These are phyloP conservation scores for Nematopogon swammerdamellus DNA, from an alignment of 2,888 invertebrate species.

Conservation along the genomic window DNA sequence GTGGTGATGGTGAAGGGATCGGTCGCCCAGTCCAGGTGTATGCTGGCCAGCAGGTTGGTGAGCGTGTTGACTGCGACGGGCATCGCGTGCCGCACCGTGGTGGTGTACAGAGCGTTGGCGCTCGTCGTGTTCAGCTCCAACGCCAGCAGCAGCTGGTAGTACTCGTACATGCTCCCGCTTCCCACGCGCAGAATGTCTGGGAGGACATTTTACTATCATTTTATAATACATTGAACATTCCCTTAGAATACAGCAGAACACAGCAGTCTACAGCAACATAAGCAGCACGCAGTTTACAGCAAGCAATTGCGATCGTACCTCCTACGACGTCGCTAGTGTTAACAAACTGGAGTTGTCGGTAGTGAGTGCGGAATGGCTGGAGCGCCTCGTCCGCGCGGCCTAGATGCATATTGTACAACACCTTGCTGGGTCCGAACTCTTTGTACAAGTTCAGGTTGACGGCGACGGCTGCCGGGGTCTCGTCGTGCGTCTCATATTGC, in stretches of 20 bases:
- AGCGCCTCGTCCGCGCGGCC: too few relatives aligned
- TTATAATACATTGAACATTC: too few relatives aligned
- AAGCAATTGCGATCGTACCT: too few relatives aligned
- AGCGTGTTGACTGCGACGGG: conserved; percentile 50
- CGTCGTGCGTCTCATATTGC: not conserved
- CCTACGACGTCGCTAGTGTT: too few relatives aligned
- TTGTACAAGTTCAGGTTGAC: conserved; percentile 22
- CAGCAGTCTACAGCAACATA: too few relatives aligned
- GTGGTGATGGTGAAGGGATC: conserved; percentile 15
- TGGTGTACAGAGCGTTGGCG: conserved; percentile 54
- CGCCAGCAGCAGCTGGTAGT: conserved; percentile 45
- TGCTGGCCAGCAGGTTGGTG: conserved; percentile 31
- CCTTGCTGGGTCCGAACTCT: not conserved
- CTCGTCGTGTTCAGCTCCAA: conserved; percentile 35
- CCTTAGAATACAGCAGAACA: too few relatives aligned
- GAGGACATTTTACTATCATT: too few relatives aligned
- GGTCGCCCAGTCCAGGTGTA: conserved; percentile 9
- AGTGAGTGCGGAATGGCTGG: too few relatives aligned
- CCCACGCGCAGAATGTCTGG: conserved; percentile 36
- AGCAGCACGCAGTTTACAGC: too few relatives aligned
- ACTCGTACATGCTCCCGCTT: conserved; percentile 26
- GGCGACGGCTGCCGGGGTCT: not conserved
- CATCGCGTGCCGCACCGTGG: conserved; percentile 47
- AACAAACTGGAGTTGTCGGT: too few relatives aligned
- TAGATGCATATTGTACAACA: too few relatives aligned